Conservation (phyloP, 2,113 vertebrate genomes). For the Acrocephalus arundinaceus region DNA sequence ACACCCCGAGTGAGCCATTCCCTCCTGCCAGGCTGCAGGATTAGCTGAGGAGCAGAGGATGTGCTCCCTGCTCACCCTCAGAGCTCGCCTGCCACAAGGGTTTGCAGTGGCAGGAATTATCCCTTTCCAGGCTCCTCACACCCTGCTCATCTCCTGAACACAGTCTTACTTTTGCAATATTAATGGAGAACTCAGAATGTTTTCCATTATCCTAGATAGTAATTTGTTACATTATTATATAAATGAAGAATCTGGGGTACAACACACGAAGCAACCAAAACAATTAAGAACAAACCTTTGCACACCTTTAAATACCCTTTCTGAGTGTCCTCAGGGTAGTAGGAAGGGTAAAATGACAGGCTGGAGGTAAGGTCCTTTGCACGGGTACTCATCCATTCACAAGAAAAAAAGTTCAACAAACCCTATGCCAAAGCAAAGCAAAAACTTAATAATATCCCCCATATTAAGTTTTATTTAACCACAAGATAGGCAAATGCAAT, state of each 20-base stretch:
- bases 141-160: background rate
- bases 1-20: fast-evolving
- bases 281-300: background rate
- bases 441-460: background rate
- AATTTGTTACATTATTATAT: background rate
- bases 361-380: background rate
- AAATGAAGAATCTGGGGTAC: background rate
- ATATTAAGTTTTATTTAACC: background rate
- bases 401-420: background rate
- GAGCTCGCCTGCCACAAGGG: background rate
- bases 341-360: background rate
- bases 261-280: background rate
- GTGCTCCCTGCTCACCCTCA: background rate
- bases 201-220: background rate
- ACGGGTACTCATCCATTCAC: background rate
- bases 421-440: background rate
- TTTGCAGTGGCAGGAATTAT: background rate
- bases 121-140: background rate
- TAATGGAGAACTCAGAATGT: background rate
- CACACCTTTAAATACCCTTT: background rate
- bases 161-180: background rate
- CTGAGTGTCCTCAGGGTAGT: background rate
- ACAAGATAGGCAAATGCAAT: background rate
- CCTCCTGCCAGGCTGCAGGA: background rate
- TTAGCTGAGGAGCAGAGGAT: background rate